Percentiles rank a stretch among this genome's conserved stretches.
Evolutionary conservation across 2,797 vertebrate species (phyloP).

Genomic region (Onychomys torridus): DNA sequence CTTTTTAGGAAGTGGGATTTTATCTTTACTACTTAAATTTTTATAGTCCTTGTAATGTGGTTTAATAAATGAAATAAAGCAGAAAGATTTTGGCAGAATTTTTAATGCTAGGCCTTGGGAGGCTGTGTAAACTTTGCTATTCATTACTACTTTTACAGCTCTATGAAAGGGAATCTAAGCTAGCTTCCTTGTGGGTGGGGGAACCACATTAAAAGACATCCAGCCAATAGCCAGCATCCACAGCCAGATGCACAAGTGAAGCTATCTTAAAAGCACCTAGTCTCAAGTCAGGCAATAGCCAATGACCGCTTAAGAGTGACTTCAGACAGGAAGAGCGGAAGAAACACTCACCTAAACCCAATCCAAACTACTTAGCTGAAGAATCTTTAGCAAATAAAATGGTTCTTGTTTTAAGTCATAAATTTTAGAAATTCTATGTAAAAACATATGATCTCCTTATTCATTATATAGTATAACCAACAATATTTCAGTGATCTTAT

Average conservation of each 20-base stretch:
- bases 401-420: not conserved
- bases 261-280: not conserved
- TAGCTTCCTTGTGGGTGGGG: not conserved
- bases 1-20: not conserved
- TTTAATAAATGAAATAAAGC: not conserved
- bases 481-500: not conserved
- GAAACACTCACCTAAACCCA: conserved; percentile 26
- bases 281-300: not conserved
- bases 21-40: not conserved
- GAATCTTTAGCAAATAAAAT: conserved; percentile 30
- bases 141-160: not conserved
- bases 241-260: not conserved
- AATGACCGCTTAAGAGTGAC: not conserved
- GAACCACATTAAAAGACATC: not conserved
- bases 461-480: not conserved
- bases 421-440: not conserved
- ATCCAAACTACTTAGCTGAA: not conserved
- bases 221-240: not conserved
- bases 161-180: conserved; percentile 16
- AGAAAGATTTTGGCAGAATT: not conserved
- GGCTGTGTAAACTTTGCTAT: not conserved
- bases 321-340: not conserved
- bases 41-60: not conserved
- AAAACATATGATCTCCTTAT: conserved; percentile 8
- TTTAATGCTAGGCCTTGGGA: not conserved